Evolutionary conservation across 2,797 vertebrate genomes (phyloP), one percentile per base, ranked within the genome.

Genomic region (Sebastes cheni): DNA sequence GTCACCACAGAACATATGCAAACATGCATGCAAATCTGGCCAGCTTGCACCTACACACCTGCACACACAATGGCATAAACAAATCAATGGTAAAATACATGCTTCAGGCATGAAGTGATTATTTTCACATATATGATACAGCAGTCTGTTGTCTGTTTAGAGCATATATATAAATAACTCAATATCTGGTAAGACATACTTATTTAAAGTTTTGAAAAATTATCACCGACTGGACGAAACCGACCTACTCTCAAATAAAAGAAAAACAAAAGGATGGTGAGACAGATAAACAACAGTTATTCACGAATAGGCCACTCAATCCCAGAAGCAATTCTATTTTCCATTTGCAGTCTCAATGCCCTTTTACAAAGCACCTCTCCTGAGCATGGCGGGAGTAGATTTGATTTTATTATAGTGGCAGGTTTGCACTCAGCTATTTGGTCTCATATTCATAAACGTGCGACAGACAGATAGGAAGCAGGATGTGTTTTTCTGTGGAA

Each of bases 261-360:
- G 2, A 27, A 52, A 29, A 68, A 42, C 39, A 42, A 67, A 18
- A 13, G 11, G 18, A 23, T 20, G 34, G 5, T 10, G 30, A 55
- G n/a, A 72, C 29, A 10, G 62, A 56, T 29, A 34, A 55, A 14
- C n/a, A 55, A 32, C 10, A 32, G 32, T 59, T 32, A 29, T 29
- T 55, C 30, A 55, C 23, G 62, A 52, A 70, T 11, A 13, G 59
- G 36, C 68, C 67, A 29, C 46, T 64, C 46, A n/a, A 22, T 75
- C 80, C 80, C 85, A 70, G 56, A 91, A 77, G 82, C 89, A 81
- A 84, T 88, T 89, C 50, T 68, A 72, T 25, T 82, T 87, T 84
- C 85, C 72, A 75, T 90, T 78, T 84, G 73, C 71, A 65, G 18
- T 59, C 79, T 46, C 20, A 55, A 50, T 69, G 27, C 30, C 52